Base-by-base conservation (phyloP, 1,140 invertebrate genomes). In the Colletes gigas region DNA sequence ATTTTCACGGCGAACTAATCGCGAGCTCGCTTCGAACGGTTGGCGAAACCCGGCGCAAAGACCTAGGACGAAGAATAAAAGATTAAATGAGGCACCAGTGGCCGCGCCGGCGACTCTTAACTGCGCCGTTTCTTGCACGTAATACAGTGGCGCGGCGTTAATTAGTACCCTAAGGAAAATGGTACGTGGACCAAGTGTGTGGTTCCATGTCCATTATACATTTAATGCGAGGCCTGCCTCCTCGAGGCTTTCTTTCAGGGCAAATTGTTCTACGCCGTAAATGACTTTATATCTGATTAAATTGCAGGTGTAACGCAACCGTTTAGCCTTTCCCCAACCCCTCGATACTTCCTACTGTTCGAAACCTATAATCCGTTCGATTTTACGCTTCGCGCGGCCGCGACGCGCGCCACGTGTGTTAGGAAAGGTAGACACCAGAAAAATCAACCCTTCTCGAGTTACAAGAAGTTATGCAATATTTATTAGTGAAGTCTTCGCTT, bases 121-220 rank as follows among this genome's bases (percentile, higher is more conserved):
- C 55, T 14, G 30, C 69, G 41, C 15, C n/a, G 65, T 5, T 78
- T 81, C 60, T 87, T 78, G 69, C 83, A 69, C 68, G 81, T 83
- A 87, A 81, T 52, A 84, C 78, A 52, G 81, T 85, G 78, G 77
- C 77, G 71, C 50, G 68, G 75, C 71, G 71, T 83, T 88, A 88
- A 88, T 87, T 85, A 77, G 81, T 82, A 78, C 66, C 71, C 83
- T 71, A 74, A 82, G 57, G 78, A 79, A 83, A 83, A 83, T 76
- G 41, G 21, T 30, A 47, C 50, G 15, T 55, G 44, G 67, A 55
- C 60, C 69, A 59, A 47, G 59, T 63, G 44, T 69, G 72, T 57
- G 21, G 60, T 83, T 72, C 70, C 66, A 73, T 50, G 70, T 85
- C 85, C 75, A 88, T 87, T 87, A 87, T 65, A 62, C 70, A 70